Conservation (phyloP, 1,140 invertebrate species). For the Frieseomelitta varia region DNA sequence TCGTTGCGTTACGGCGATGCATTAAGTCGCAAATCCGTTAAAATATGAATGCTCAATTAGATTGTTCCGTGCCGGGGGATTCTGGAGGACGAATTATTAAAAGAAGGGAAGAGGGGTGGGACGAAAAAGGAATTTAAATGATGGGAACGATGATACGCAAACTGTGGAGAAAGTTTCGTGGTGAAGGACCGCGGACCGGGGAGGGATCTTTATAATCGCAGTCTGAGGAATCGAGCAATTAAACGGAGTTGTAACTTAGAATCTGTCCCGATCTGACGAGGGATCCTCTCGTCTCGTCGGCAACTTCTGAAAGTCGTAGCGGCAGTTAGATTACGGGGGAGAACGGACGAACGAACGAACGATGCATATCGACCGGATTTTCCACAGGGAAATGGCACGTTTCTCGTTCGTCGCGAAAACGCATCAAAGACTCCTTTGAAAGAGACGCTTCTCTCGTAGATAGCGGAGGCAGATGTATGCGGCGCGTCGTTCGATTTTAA, state of each 20-base stretch:
- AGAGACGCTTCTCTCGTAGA: background rate
- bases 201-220: slow-evolving; percentile 23
- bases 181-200: background rate
- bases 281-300: background rate
- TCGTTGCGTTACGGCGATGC: background rate
- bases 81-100: background rate
- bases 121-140: background rate
- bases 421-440: slow-evolving; percentile 54
- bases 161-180: slow-evolving; percentile 2
- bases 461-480: background rate
- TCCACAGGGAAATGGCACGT: slow-evolving; percentile 31
- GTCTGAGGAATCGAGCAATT: slow-evolving; percentile 55
- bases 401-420: slow-evolving; percentile 30
- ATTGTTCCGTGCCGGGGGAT: background rate
- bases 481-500: background rate
- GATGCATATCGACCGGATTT: slow-evolving; percentile 56
- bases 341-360: slow-evolving; percentile 30
- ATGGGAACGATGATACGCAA: slow-evolving; percentile 16
- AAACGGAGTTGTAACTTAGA: slow-evolving; percentile 56
- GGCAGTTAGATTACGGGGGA: slow-evolving; percentile 42
- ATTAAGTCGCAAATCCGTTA: slow-evolving; percentile 34
- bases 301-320: slow-evolving; percentile 50
- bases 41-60: slow-evolving; percentile 31
- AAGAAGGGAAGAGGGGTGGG: background rate
- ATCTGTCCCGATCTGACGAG: slow-evolving; percentile 18